phyloP scores from a whole-genome alignment of 2,888 invertebrate species.

The Archips crataeganus region DNA sequence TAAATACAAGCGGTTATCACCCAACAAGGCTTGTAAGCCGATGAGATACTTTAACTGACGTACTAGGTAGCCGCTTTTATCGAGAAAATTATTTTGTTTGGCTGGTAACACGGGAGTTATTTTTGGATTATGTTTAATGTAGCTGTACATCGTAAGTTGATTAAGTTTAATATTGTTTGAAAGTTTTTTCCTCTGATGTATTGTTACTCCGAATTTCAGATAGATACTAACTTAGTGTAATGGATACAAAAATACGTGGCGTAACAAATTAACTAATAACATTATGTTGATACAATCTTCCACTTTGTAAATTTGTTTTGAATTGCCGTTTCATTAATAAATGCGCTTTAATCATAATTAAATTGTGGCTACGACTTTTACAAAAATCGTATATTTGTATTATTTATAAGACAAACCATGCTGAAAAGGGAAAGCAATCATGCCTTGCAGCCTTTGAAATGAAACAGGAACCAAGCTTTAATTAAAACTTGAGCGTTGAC shows the following conservation, averaged over 20 bases:
- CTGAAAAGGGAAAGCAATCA: not conserved
- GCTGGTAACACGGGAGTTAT: constrained; percentile 49
- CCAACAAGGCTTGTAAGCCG: constrained; percentile 51
- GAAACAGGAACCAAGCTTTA: constrained; percentile 28
- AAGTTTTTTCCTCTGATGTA: not conserved
- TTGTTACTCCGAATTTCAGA: constrained; percentile 1
- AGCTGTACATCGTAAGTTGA: constrained; percentile 14
- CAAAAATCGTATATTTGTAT: not conserved
- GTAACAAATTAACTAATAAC: constrained; percentile 7
- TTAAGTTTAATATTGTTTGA: not conserved
- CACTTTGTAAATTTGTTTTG: constrained; percentile 22
- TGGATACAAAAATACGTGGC: not conserved
- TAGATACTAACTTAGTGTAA: constrained; percentile 8
- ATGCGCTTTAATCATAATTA: constrained; percentile 12
- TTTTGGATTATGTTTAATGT: constrained; percentile 53
- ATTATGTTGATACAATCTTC: constrained; percentile 32
- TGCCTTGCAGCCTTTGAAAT: constrained; percentile 12
- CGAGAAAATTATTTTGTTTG: constrained; percentile 50
- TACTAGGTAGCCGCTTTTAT: constrained; percentile 44
- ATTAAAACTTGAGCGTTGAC: constrained; percentile 29
- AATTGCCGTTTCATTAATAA: constrained; percentile 19
- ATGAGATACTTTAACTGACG: constrained; percentile 53
- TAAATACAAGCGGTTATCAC: constrained; percentile 59
- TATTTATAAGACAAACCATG: not conserved
- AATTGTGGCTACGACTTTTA: constrained; percentile 9